These are phyloP conservation scores for Meleagris gallopavo DNA, from an alignment of 2,113 vertebrate species.

Conservation along the genomic window DNA sequence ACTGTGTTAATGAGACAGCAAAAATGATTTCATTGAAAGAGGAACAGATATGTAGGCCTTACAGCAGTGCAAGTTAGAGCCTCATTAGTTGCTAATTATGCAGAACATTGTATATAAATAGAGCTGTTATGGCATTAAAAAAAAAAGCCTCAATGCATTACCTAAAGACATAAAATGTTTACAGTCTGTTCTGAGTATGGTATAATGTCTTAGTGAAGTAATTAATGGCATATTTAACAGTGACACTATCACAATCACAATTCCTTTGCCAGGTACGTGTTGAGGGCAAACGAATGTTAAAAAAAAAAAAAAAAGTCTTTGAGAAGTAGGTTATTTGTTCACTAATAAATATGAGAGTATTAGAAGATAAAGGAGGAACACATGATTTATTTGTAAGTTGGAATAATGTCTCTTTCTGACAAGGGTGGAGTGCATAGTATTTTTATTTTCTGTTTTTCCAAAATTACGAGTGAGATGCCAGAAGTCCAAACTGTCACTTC, in stretches of 20 bases:
- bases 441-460: neutral
- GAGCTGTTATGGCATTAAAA: constrained; percentile 61
- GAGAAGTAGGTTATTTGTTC: neutral
- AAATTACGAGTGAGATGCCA: neutral
- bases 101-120: constrained; percentile 70
- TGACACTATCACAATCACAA: constrained; percentile 27
- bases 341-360: neutral
- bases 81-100: constrained; percentile 76
- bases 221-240: constrained; percentile 61
- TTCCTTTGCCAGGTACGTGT: constrained; percentile 37
- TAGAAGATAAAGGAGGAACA: neutral
- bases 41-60: constrained; percentile 57
- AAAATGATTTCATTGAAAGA: constrained; percentile 71
- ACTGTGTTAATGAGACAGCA: constrained; percentile 72
- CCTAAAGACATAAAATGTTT: constrained; percentile 64
- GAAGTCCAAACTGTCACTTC: neutral
- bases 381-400: neutral
- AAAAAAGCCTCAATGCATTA: constrained; percentile 48
- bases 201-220: constrained; percentile 51
- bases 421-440: neutral
- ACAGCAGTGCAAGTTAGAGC: constrained; percentile 62
- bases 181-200: constrained; percentile 43
- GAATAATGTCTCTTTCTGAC: neutral
- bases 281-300: neutral
- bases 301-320: neutral